A percentile compares a stretch with the other conserved stretches of the same genome.
Conservation (phyloP, 2,888 invertebrate genomes). For the Atherix ibis region DNA sequence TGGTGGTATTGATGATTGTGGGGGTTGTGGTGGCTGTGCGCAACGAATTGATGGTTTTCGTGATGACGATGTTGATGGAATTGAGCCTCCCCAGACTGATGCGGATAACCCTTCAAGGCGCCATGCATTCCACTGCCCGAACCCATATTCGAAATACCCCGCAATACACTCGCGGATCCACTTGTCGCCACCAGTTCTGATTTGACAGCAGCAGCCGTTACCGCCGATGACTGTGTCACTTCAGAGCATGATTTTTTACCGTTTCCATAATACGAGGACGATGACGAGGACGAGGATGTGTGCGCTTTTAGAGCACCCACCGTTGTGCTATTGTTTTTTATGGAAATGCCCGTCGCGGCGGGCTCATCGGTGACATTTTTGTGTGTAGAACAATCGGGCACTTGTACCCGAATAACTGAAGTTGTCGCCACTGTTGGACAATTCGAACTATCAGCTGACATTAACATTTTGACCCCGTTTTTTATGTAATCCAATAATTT, state of each 20-base stretch:
- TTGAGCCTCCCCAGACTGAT: not conserved
- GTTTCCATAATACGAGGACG: conserved; percentile 2
- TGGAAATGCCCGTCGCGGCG: too few species aligned
- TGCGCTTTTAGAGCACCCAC: too few species aligned
- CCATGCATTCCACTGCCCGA: too few species aligned
- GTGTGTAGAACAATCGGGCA: conserved; percentile 10
- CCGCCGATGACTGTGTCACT: too few species aligned
- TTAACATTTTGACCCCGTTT: conserved; percentile 30
- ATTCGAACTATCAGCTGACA: conserved; percentile 33
- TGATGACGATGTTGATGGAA: not conserved
- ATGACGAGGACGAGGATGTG: not conserved
- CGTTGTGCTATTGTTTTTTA: too few species aligned
- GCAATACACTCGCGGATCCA: not conserved
- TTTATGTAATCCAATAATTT: too few species aligned
- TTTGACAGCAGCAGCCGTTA: not conserved
- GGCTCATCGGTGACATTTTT: too few species aligned
- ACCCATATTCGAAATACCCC: not conserved
- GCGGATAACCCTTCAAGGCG: too few species aligned
- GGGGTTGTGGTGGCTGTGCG: conserved; percentile 5
- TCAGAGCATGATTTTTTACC: too few species aligned
- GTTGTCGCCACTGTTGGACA: conserved; percentile 16
- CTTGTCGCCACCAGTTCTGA: not conserved
- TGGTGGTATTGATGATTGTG: conserved; percentile 7
- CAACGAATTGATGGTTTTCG: too few species aligned
- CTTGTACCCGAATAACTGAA: conserved; percentile 25